phyloP scores from a whole-genome alignment of 2,888 invertebrate genomes.

The Tyria jacobaeae region DNA sequence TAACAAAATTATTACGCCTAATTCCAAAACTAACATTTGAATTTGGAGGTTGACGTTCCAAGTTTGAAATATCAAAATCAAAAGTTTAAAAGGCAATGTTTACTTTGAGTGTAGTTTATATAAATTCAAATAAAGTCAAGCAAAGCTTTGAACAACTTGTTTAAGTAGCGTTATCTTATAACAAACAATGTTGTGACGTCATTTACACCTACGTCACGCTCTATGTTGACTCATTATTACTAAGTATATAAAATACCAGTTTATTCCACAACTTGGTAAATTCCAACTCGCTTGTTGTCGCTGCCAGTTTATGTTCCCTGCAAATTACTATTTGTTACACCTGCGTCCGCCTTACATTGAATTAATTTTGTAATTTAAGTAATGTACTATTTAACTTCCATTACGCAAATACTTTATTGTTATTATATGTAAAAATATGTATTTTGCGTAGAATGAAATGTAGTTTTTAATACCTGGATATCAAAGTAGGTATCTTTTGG shows the following conservation, averaged over 20 bases:
- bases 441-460: no score
- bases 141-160: neutral
- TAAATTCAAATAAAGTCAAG: neutral
- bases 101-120: neutral
- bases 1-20: no score
- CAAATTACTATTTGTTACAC: conserved; percentile 4
- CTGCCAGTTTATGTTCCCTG: neutral
- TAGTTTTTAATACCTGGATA: no score
- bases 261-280: neutral
- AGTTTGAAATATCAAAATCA: neutral
- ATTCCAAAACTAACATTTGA: neutral
- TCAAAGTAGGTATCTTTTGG: no score
- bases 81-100: neutral
- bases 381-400: neutral
- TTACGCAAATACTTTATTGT: neutral
- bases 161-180: neutral
- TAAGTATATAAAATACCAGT: neutral
- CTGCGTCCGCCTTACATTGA: neutral
- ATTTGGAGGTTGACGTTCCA: neutral
- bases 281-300: neutral
- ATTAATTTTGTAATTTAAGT: neutral
- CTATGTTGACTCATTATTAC: neutral
- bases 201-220: neutral
- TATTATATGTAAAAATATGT: neutral
- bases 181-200: conserved; percentile 2